Base-by-base conservation (phyloP, 1,140 invertebrate species). In the Samia ricini region DNA sequence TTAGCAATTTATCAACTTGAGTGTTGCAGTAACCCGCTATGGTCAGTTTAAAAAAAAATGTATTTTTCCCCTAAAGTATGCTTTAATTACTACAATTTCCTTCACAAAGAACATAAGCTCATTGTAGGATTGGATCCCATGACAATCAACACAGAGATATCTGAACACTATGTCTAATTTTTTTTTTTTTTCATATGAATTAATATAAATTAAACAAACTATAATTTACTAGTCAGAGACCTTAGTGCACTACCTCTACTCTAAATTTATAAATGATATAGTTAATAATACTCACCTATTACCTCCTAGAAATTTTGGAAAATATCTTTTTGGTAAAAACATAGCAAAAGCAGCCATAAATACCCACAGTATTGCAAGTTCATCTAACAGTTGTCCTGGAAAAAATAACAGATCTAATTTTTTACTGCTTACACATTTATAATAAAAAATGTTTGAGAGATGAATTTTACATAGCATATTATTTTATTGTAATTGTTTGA, bases 321-420 rank as follows among this genome's bases (percentile, higher is more conserved):
- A 94, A 82, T 94, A 93, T 74, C 92, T 91, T 77, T 92, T 91
- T 51, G 95, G 95, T 60, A 94, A 92, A 89, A 95, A 95, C 83
- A 96, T 92, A 23, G 93, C 94, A 82, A 95, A 94, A 48, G 93
- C 93, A 50, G 95, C 94, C 91, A 95, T 94, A 63, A 95, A 94
- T 0, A 96, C 94, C 95, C 95, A 96, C 26, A 96, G 79, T 72
- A 97, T 97, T 49, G 95, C 93, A 42, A 96, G 81, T 81, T 96
- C 95, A 87, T 97, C 95, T 24, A 96, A 82, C 4, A 97, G 81
- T 87, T 97, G 95, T 42, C 94, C 92, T 93, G 70, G n/a, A 49
- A 59, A 59, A 26, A 24, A 50, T 23, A 48, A 21, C 23, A 56
- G 10, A 15, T 29, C 4, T 6, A 56, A 29, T 56, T 26, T 18